These are phyloP conservation scores for Drosophila sp. DNA, from an alignment of 1,140 invertebrate species.

Conservation along the genomic window DNA sequence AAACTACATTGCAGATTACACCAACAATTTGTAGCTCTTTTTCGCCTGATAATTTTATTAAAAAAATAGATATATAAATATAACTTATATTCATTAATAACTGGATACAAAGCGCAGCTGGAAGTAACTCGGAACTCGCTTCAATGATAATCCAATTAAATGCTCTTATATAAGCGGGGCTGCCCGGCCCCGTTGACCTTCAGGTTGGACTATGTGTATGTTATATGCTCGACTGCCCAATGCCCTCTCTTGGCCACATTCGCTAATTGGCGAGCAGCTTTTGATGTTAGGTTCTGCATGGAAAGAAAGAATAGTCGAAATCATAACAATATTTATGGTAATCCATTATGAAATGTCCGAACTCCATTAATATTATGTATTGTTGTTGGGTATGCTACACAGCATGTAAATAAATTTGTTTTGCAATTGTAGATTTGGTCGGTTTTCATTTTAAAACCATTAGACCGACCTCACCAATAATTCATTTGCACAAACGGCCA, in stretches of 20 bases:
- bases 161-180: slow-evolving; percentile 60
- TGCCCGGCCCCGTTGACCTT: slow-evolving; percentile 63
- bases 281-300: slow-evolving; percentile 38
- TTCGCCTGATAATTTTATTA: slow-evolving; percentile 10
- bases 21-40: slow-evolving; percentile 14
- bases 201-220: slow-evolving; percentile 36
- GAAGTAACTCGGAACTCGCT: slow-evolving; percentile 23
- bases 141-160: slow-evolving; percentile 75
- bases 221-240: slow-evolving; percentile 63
- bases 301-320: slow-evolving; percentile 40
- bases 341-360: slow-evolving; percentile 30
- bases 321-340: slow-evolving; percentile 44
- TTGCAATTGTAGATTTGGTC: slow-evolving; percentile 13
- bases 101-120: slow-evolving; percentile 24
- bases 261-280: slow-evolving; percentile 43
- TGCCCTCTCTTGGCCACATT: slow-evolving; percentile 44
- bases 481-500: slow-evolving; percentile 21
- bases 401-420: slow-evolving; percentile 48
- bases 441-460: slow-evolving; percentile 12
- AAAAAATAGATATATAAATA: slow-evolving; percentile 1
- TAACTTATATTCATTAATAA: slow-evolving; percentile 16
- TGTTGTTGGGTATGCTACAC: slow-evolving; percentile 10
- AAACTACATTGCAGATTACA: slow-evolving; percentile 12
- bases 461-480: slow-evolving; percentile 27
- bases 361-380: slow-evolving; percentile 10